Evolutionary conservation across 2,113 vertebrate species (phyloP).

Genomic region (Perognathus longimembris): DNA sequence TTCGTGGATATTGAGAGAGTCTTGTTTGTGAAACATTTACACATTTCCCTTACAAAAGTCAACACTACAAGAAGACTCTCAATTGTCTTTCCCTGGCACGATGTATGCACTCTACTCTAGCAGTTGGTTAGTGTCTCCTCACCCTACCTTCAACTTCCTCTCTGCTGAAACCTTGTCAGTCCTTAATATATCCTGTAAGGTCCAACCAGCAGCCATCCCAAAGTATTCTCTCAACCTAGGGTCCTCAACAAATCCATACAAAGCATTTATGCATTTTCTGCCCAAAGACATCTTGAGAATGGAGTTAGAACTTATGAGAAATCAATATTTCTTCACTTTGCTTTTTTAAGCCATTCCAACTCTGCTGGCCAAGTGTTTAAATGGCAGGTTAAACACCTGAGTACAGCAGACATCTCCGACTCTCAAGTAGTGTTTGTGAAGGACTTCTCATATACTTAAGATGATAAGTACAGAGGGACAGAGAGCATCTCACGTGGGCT

Average conservation of each 20-base stretch:
- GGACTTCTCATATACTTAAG: background rate
- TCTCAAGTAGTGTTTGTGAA: background rate
- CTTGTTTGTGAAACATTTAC: background rate
- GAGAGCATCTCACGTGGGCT: background rate
- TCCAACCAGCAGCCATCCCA: conserved; percentile 5
- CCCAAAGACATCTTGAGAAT: background rate
- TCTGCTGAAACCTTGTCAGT: background rate
- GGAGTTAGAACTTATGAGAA: background rate
- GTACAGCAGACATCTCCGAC: background rate
- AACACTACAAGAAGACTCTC: background rate
- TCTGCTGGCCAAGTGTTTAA: background rate
- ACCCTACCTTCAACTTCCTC: background rate
- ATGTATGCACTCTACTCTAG: background rate
- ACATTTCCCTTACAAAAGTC: background rate
- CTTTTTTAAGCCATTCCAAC: conserved; percentile 27
- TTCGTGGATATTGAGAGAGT: background rate
- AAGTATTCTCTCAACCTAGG: background rate
- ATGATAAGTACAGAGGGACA: background rate
- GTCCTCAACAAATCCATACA: conserved; percentile 16
- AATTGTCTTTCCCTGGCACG: background rate
- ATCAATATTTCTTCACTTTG: conserved; percentile 6
- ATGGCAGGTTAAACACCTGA: background rate
- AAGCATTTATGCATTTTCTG: background rate
- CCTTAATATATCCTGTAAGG: background rate
- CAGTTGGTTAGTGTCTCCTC: background rate